These are phyloP conservation scores for Plectropomus leopardus DNA, from an alignment of 2,113 vertebrate species.

Conservation along the genomic window DNA sequence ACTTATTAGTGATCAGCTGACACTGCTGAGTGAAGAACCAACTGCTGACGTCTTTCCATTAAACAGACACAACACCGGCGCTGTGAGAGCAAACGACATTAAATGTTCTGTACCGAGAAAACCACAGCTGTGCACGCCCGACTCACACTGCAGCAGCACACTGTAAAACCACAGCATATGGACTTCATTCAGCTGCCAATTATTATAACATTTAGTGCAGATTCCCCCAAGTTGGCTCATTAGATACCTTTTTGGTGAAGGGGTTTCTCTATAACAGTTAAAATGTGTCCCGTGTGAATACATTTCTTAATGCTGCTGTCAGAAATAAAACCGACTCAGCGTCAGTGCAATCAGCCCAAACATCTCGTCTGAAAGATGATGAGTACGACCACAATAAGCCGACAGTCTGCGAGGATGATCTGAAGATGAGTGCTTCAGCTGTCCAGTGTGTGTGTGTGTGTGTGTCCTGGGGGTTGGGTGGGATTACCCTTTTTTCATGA, in stretches of 20 bases:
- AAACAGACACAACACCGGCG: conserved; percentile 33
- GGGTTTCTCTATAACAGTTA: too few relatives aligned
- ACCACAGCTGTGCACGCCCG: background rate
- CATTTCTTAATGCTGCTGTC: background rate
- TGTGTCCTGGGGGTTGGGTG: conserved; percentile 42
- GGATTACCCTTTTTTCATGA: conserved; percentile 65
- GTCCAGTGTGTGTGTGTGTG: conserved; percentile 33
- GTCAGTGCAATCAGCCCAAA: background rate
- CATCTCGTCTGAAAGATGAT: conserved; percentile 2
- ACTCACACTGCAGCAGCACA: background rate
- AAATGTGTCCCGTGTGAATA: background rate
- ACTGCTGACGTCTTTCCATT: conserved; percentile 31
- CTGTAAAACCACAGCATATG: background rate
- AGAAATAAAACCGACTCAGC: background rate
- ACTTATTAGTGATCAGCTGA: conserved; percentile 43
- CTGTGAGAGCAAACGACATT: conserved; percentile 35
- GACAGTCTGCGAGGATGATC: conserved; percentile 28
- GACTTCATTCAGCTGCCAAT: background rate
- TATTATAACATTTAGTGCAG: too few relatives aligned
- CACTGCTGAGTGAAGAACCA: conserved; percentile 1
- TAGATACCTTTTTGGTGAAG: too few relatives aligned
- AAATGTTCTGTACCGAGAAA: conserved; percentile 22
- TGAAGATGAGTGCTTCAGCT: conserved; percentile 68
- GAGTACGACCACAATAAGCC: conserved; percentile 19
- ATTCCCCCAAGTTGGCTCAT: too few relatives aligned